Evolutionary conservation across 2,888 invertebrate species (phyloP).

Genomic region (Tineola bisselliella): DNA sequence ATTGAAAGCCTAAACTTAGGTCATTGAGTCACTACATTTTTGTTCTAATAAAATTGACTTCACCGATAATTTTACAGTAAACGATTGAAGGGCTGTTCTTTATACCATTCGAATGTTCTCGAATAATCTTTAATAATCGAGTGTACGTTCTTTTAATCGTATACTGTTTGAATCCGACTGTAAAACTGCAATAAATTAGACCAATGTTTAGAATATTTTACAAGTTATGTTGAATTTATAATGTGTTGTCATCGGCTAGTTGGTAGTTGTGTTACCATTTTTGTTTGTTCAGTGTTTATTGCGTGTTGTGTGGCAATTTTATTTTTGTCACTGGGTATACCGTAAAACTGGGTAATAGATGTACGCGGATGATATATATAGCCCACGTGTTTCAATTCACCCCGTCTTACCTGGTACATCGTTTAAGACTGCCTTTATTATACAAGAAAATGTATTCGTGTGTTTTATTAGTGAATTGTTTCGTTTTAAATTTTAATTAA

Average conservation of each 20-base stretch:
- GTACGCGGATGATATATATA: too few relatives aligned
- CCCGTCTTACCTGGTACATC: neutral
- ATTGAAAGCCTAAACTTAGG: neutral
- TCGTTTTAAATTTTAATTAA: neutral
- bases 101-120: too few relatives aligned
- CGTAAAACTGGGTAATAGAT: neutral
- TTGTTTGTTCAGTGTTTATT: neutral
- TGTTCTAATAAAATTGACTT: too few relatives aligned
- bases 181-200: slow-evolving; percentile 58
- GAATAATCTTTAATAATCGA: too few relatives aligned
- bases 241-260: slow-evolving; percentile 32
- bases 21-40: neutral
- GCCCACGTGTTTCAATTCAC: neutral
- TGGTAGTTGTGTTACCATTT: slow-evolving; percentile 3
- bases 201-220: slow-evolving; percentile 66
- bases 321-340: neutral
- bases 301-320: neutral
- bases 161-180: neutral
- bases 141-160: neutral
- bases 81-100: too few relatives aligned
- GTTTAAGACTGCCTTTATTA: slow-evolving; percentile 7
- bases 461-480: neutral
- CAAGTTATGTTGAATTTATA: slow-evolving; percentile 51
- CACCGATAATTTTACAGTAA: too few relatives aligned
- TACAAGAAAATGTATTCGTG: neutral